Conservation (phyloP, 1,140 invertebrate genomes). For the Sitodiplosis mosellana region DNA sequence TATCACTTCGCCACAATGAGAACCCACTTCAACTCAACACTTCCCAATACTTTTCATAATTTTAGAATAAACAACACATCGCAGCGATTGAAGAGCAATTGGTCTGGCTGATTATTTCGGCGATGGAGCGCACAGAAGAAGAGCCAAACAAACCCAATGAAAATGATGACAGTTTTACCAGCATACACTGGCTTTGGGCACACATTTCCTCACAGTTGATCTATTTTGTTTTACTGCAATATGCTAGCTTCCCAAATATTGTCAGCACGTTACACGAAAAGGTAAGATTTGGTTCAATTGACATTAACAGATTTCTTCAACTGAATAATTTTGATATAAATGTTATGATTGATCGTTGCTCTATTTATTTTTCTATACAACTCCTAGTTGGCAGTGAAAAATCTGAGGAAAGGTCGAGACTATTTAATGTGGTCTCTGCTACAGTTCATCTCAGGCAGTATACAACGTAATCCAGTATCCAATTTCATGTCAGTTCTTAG, state of each 20-base stretch:
- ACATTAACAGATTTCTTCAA: too few species aligned
- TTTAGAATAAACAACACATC: slow-evolving; percentile 70
- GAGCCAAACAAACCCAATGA: slow-evolving; percentile 26
- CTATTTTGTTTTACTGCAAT: slow-evolving; percentile 89
- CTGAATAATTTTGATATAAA: too few species aligned
- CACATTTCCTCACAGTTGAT: slow-evolving; percentile 90
- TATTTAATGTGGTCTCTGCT: slow-evolving; percentile 95
- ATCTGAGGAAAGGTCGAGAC: slow-evolving; percentile 75
- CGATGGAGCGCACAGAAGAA: slow-evolving; percentile 77
- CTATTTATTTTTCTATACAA: slow-evolving; percentile 2
- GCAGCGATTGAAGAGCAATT: slow-evolving; percentile 82
- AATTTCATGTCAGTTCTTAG: slow-evolving; percentile 84
- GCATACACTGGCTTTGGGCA: slow-evolving; percentile 73
- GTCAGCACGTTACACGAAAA: slow-evolving; percentile 76
- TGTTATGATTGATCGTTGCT: too few species aligned
- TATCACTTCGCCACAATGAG: too few species aligned
- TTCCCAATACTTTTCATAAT: slow-evolving; percentile 8
- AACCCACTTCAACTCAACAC: slow-evolving; percentile 1
- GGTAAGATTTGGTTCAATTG: slow-evolving; percentile 24
- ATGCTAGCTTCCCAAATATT: slow-evolving; percentile 82
- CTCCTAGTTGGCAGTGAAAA: slow-evolving; percentile 47
- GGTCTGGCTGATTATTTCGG: slow-evolving; percentile 75
- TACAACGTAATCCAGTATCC: slow-evolving; percentile 80
- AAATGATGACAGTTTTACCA: slow-evolving; percentile 9
- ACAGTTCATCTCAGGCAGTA: slow-evolving; percentile 92